Base-by-base conservation (phyloP, 2,888 invertebrate genomes). In the Craniophora ligustri region DNA sequence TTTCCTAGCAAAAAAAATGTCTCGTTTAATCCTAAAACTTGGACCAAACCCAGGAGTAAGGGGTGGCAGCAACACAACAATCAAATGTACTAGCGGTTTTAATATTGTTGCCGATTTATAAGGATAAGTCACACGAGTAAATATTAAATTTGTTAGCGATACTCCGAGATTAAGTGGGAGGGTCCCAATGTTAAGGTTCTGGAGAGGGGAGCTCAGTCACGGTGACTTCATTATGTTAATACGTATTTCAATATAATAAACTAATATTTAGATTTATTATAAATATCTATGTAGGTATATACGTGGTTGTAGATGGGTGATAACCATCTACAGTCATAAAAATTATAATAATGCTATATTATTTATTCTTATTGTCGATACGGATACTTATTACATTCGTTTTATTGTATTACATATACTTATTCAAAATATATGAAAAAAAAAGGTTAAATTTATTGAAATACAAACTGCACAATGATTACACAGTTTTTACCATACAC, bases 71-170 rank as follows among this genome's bases (percentile, higher is more conserved):
- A 72, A 79, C 78, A 81, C 85, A 77, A 84, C 91, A 87, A 92
- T 93, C 89, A 89, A 90, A 86, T 88, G 88, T 89, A 89, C 89
- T 89, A 83, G 92, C 77, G 92, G 92, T 93, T 92, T 90, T 92
- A 93, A 93, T 92, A 93, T 88, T 90, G 92, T 90, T 87, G 87
- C 84, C 93, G 87, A 92, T 92, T 92, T 93, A 92, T 93, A 92
- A 92, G 86, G 92, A 92, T 93, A 91, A 92, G 91, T 92, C 92
- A 79, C 79, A 71, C 81, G 87, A 90, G 91, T 90, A 92, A 93
- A 93, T 92, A 92, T 92, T 90, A 93, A 92, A 92, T 93, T 93
- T 91, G 93, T 91, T 90, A 91, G 85, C 82, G 90, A 93, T 90
- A 91, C 88, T 88, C 77, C 55, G 83, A 88, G 91, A 93, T 91